These are phyloP conservation scores for Phrynocephalus forsythii DNA, from an alignment of 2,797 vertebrate species.

Conservation along the genomic window DNA sequence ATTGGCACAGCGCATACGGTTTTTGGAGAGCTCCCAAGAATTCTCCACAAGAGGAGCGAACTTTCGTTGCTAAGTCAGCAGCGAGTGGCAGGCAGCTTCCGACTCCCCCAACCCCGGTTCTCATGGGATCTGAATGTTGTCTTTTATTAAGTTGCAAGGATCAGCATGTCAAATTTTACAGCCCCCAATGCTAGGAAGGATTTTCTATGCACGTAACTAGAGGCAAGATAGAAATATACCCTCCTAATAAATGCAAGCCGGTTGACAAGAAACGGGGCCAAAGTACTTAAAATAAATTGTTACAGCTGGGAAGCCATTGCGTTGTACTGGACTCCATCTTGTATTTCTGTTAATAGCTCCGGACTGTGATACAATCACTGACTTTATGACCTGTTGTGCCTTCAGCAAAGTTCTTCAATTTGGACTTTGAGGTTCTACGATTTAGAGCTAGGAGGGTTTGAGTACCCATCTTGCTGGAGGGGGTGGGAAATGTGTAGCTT, in stretches of 20 bases:
- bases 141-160: conserved; percentile 7
- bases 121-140: conserved; percentile 10
- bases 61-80: conserved; percentile 45
- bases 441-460: no score
- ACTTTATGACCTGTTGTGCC: neutral
- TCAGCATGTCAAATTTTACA: neutral
- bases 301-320: neutral
- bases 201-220: neutral
- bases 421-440: neutral
- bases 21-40: conserved; percentile 62
- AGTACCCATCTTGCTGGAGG: no score
- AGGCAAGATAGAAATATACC: neutral
- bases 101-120: conserved; percentile 1
- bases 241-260: neutral
- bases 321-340: neutral
- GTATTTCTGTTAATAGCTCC: conserved; percentile 22
- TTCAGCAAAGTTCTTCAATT: neutral
- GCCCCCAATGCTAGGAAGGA: neutral
- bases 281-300: neutral
- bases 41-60: conserved; percentile 50
- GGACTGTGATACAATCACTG: neutral
- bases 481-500: no score
- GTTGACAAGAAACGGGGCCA: neutral
- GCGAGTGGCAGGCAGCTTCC: conserved; percentile 18
- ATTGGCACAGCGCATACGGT: conserved; percentile 59